Conservation (phyloP, 2,797 vertebrate genomes). For the Tauraco hartlaubi region DNA sequence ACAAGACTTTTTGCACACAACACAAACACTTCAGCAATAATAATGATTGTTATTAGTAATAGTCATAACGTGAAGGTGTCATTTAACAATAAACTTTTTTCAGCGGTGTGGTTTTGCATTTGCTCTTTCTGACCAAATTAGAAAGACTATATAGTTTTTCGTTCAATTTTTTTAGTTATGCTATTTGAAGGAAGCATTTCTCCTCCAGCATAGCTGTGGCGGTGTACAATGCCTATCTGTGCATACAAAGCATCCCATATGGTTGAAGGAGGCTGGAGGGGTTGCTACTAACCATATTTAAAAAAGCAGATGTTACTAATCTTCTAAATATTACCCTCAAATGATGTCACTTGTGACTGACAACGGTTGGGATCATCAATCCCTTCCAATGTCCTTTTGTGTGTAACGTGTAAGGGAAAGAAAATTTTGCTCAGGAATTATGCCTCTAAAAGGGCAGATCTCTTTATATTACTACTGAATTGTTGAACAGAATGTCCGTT, state of each 20-base stretch:
- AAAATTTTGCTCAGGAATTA: not conserved
- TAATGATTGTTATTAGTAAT: not conserved
- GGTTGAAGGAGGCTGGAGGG: conserved; percentile 71
- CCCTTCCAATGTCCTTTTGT: conserved; percentile 39
- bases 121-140: not conserved
- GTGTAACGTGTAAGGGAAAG: not conserved
- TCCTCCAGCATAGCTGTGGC: not conserved
- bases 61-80: not conserved
- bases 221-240: conserved; percentile 4
- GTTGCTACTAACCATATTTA: conserved; percentile 73
- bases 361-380: conserved; percentile 53
- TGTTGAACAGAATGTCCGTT: not conserved
- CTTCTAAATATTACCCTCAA: conserved; percentile 73
- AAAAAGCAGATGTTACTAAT: conserved; percentile 82
- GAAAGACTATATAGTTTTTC: not conserved
- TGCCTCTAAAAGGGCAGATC: not conserved
- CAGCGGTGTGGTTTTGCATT: not conserved
- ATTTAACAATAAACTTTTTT: not conserved
- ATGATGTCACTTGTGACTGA: conserved; percentile 75
- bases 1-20: not conserved
- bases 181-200: conserved; percentile 10
- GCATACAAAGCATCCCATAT: conserved; percentile 68
- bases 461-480: not conserved
- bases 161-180: not conserved
- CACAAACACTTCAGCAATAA: not conserved